phyloP scores from a whole-genome alignment of 2,797 vertebrate genomes.

The Pelodytes ibericus region DNA sequence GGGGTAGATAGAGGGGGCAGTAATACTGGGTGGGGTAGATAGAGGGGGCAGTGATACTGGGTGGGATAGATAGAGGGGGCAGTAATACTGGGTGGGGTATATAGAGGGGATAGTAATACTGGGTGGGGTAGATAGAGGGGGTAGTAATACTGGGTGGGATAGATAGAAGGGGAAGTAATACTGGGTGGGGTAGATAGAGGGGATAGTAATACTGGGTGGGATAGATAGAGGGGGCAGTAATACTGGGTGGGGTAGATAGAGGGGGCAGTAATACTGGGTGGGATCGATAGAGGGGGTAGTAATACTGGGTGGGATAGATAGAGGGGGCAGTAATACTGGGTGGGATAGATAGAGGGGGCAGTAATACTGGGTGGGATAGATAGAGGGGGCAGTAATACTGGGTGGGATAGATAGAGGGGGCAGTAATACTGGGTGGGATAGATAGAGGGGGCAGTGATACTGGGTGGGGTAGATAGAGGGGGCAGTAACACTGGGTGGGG shows the following conservation, averaged over 20 bases:
- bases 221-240: neutral
- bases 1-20: neutral
- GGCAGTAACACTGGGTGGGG: too few relatives aligned
- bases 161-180: too few relatives aligned
- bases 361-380: neutral
- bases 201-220: neutral
- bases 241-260: too few relatives aligned
- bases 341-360: neutral
- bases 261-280: too few relatives aligned
- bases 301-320: neutral
- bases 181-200: neutral
- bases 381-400: neutral
- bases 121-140: neutral
- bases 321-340: neutral
- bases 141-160: neutral
- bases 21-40: neutral
- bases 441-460: too few relatives aligned
- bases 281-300: neutral
- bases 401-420: too few relatives aligned
- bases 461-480: too few relatives aligned
- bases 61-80: neutral
- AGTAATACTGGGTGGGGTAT: neutral
- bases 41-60: rapidly evolving
- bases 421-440: too few relatives aligned
- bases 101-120: neutral